Base-by-base conservation (phyloP, 2,888 invertebrate genomes). In the Acholoe squamosa region DNA sequence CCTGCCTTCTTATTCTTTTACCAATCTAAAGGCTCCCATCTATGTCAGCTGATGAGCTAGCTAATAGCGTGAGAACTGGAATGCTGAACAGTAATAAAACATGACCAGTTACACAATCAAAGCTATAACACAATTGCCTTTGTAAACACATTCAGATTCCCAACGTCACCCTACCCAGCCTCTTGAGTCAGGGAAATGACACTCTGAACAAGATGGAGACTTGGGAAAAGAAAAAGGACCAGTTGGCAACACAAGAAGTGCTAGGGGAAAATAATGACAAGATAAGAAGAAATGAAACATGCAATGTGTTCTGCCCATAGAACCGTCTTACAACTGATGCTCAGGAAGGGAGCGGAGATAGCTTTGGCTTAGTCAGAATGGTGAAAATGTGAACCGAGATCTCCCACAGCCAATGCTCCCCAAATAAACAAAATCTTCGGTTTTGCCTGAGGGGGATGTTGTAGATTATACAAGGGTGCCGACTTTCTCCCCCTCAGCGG, bases 371-470 rank as follows among this genome's bases (percentile, higher is more conserved):
- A n/a, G 61, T 19, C 61, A 61, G 61, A 61, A 61, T 61, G 61
- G 61, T n/a, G 71, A 71, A 71, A 71, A 71, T 71, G 71, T 71
- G 71, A 71, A 14, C 71, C 71, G 14, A 71, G 71, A 71, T 71
- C 71, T n/a, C 28, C 31, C 28, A 28, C 14, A 25, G 16, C 71
- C 61, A 28, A 28, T 28, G 25, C 28, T 25, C n/a, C 71, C 19
- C 71, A 71, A 71, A 71, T 71, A 71, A 71, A 71, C 71, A 71
- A 28, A 71, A 71, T 71, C 71, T 71, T 71, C n/a, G 71, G 71
- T 71, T 28, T 25, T 71, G 71, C 71, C 71, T 71, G 28, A 71
- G 71, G 71, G 71, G 71, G 71, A 71, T 71, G 71, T 71, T 71
- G 71, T 71, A 71, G 71, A 71, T 71, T 71, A 71, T 71, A 71